Evolutionary conservation across 2,113 vertebrate genomes (phyloP), one percentile per base, ranked within the genome.

Genomic region (Todiramphus chloris): DNA sequence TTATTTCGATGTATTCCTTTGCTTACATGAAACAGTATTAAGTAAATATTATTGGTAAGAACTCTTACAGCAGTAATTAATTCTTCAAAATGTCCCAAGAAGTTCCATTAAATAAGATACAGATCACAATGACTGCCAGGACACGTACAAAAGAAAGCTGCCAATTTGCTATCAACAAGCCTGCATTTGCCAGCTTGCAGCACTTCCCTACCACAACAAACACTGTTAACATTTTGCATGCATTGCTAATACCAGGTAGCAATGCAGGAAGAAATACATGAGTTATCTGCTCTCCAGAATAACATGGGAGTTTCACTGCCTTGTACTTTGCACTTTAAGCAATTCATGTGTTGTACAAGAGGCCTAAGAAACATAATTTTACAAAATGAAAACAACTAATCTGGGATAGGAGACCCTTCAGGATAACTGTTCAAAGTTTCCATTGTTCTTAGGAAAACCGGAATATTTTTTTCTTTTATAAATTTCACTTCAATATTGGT

Each of bases 271-370:
- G 0, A 79, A 82, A 82, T 25, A 33, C 3, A 5, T 18, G 30
- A 50, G 3, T 51, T 24, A 59, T 30, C 48, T 48, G 41, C 70
- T 60, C 4, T 8, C 20, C 70, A 88, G 35, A 30, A 7, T 2
- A 48, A 43, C 10, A 5, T 51, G 4, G 3, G 2, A 17, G 3
- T 70, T 48, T 24, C 7, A 16, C 53, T 53, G 16, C 41, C 33
- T 1, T 59, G 67, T 16, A 60, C 35, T 74, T 37, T 16, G 20
- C 30, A 72, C 28, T 84, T 82, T 6, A 55, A 23, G 78, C 58
- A 82, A 43, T 10, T 37, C 0, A 0, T 15, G 14, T 37, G 7
- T 9, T 44, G 46, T 35, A 77, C 28, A 70, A 80, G 18, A 67
- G 66, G 33, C 17, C 56, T 37, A 39, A 66, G 8, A 18, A 83